Percentiles rank a stretch among this genome's conserved stretches.
These are phyloP conservation scores for Acromyrmex charruanus DNA, from an alignment of 1,140 invertebrate species.

Conservation along the genomic window DNA sequence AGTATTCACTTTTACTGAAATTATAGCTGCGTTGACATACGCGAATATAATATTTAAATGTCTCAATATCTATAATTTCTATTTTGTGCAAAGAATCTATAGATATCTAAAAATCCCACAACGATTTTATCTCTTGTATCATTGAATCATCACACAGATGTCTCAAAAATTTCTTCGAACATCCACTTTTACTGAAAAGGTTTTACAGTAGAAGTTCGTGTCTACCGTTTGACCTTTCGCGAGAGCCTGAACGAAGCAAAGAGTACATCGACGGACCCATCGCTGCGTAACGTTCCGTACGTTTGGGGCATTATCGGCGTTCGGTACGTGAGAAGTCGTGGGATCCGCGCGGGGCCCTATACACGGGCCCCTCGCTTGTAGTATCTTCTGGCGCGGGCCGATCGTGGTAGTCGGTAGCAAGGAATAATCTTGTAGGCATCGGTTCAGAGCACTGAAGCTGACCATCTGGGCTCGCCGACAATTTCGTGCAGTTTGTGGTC, in stretches of 20 bases:
- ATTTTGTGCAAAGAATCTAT: too few relatives aligned
- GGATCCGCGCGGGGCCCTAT: conserved; percentile 68
- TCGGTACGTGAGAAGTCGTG: conserved; percentile 80
- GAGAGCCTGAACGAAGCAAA: not conserved
- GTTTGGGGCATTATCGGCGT: conserved; percentile 78
- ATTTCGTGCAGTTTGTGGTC: conserved; percentile 83
- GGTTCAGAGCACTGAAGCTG: conserved; percentile 69
- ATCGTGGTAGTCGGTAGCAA: conserved; percentile 76
- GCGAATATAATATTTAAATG: too few relatives aligned
- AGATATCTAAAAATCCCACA: not conserved
- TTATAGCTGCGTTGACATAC: too few relatives aligned
- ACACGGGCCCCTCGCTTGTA: conserved; percentile 64
- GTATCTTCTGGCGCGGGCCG: conserved; percentile 61
- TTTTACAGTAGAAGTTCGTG: not conserved
- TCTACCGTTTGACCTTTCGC: conserved; percentile 33
- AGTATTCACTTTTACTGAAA: too few relatives aligned
- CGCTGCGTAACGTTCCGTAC: conserved; percentile 60
- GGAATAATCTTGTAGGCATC: conserved; percentile 78
- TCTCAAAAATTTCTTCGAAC: not conserved
- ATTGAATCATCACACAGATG: too few relatives aligned
- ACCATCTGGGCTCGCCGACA: conserved; percentile 80
- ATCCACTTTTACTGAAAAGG: not conserved
- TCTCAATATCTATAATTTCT: too few relatives aligned
- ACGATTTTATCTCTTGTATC: not conserved
- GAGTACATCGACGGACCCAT: conserved; percentile 28